These are phyloP conservation scores for Lophotriccus pileatus DNA, from an alignment of 2,797 vertebrate species.

Conservation along the genomic window DNA sequence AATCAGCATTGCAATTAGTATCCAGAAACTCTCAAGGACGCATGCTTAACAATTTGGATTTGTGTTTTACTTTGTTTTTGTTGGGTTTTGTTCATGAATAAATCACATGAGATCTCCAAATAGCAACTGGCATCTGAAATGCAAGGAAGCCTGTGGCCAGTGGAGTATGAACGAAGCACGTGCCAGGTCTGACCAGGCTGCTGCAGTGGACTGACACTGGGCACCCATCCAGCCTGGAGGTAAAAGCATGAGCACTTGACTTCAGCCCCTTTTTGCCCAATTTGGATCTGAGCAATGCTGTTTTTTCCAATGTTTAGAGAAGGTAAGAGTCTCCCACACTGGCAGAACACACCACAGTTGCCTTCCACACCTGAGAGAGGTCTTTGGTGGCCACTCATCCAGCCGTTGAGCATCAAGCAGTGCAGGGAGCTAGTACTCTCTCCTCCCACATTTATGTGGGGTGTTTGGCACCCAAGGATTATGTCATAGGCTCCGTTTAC, in stretches of 20 bases:
- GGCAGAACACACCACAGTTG: background rate
- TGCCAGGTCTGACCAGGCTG: background rate
- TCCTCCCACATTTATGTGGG: background rate
- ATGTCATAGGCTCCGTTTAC: background rate
- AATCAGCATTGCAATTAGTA: conserved; percentile 17
- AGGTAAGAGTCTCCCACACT: background rate
- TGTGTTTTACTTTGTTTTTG: conserved; percentile 28
- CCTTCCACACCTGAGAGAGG: background rate
- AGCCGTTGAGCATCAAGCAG: background rate
- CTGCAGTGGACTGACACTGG: background rate
- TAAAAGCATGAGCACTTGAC: background rate
- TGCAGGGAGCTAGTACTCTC: background rate
- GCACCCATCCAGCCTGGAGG: background rate
- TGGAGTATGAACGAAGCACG: background rate
- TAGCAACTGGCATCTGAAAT: background rate
- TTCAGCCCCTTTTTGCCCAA: background rate
- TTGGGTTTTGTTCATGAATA: conserved; percentile 34
- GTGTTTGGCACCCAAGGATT: background rate
- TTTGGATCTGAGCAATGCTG: background rate
- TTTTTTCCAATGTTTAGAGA: background rate
- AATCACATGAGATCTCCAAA: conserved; percentile 17
- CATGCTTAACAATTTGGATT: background rate
- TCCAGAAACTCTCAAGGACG: background rate
- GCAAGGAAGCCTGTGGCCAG: background rate
- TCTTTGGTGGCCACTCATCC: background rate